Percentiles rank a stretch among this genome's conserved stretches.
These are phyloP conservation scores for Lathamus discolor DNA, from an alignment of 2,113 vertebrate genomes.

Conservation along the genomic window DNA sequence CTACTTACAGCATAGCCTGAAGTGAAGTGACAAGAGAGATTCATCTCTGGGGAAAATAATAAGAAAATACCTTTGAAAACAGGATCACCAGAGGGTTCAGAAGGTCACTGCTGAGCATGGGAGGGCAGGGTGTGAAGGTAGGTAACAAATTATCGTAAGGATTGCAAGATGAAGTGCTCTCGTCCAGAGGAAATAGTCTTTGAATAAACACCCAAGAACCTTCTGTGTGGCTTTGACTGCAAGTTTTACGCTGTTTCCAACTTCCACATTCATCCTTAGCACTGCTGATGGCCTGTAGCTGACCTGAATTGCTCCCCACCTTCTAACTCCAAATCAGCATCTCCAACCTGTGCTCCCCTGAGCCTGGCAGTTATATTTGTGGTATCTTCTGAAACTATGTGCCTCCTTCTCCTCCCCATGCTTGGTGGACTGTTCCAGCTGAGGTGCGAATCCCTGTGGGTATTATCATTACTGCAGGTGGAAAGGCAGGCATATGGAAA, in stretches of 20 bases:
- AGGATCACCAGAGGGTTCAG: constrained; percentile 9
- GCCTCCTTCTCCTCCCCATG: background rate
- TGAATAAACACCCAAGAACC: background rate
- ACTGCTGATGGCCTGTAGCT: background rate
- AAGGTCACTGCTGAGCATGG: background rate
- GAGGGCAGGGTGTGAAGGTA: background rate
- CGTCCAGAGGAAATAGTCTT: background rate
- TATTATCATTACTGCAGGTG: background rate
- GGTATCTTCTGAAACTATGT: background rate
- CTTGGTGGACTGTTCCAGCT: background rate
- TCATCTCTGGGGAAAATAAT: background rate
- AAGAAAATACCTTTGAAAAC: constrained; percentile 15
- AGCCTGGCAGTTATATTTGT: background rate
- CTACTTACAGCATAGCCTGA: constrained; percentile 15
- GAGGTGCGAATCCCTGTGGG: background rate
- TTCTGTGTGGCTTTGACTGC: background rate
- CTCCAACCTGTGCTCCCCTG: background rate
- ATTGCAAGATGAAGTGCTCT: background rate
- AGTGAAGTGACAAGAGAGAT: constrained; percentile 37
- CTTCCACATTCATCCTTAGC: background rate
- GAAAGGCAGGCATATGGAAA: background rate
- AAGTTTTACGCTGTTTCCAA: background rate
- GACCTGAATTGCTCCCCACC: background rate
- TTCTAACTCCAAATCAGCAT: background rate
- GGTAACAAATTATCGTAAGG: background rate